Percentiles rank a stretch among this genome's conserved stretches.
Evolutionary conservation across 2,113 vertebrate genomes (phyloP).

Genomic region (Austrofundulus limnaeus): DNA sequence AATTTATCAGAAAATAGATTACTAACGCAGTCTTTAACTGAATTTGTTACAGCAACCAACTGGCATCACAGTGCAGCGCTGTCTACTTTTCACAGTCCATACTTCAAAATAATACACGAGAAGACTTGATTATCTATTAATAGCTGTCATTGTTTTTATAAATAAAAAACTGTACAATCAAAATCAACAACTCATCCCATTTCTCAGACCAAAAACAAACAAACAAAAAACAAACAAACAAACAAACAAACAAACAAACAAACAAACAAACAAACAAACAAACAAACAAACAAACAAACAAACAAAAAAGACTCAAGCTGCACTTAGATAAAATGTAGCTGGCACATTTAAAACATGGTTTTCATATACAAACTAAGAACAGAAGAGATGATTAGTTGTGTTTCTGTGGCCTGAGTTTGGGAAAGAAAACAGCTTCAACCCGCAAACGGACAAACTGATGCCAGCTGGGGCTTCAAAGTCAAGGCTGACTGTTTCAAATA

Average conservation of each 20-base stretch:
- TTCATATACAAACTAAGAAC: conserved; percentile 29
- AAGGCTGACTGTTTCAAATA: conserved; percentile 29
- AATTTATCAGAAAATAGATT: too few species aligned
- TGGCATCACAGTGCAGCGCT: conserved; percentile 22
- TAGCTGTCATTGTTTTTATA: conserved; percentile 3
- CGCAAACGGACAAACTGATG: conserved; percentile 41
- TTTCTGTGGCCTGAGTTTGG: conserved; percentile 32
- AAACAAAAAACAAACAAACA: too few species aligned
- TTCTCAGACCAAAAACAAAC: conserved; percentile 24
- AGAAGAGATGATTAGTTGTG: conserved; percentile 21
- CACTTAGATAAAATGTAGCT: conserved; percentile 14
- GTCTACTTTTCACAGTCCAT: neutral
- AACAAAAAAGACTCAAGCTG: conserved; percentile 16
- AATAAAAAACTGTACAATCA: conserved; percentile 1
- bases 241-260: too few species aligned
- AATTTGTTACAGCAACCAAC: conserved; percentile 30
- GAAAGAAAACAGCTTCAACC: conserved; percentile 30
- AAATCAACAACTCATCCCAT: conserved; percentile 12
- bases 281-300: too few species aligned
- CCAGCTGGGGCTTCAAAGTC: conserved; percentile 50
- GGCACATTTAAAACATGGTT: conserved; percentile 14
- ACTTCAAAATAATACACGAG: conserved; percentile 22
- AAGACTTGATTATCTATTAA: conserved; percentile 17
- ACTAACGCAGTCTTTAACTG: too few species aligned
- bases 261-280: too few species aligned